Evolutionary conservation across 1,140 invertebrate genomes (phyloP).

Genomic region (Pogonomyrmex barbatus): DNA sequence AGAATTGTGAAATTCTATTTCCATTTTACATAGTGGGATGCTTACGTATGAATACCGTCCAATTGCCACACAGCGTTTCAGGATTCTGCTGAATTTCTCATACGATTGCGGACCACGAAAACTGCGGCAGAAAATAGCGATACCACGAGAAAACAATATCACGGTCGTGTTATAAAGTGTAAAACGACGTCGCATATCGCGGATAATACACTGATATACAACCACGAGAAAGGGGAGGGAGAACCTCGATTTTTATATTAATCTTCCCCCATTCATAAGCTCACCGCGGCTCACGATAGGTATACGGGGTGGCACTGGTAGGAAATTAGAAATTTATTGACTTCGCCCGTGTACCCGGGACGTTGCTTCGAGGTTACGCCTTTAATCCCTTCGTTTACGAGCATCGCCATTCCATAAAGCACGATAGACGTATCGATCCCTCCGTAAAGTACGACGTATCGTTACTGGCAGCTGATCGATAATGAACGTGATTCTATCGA

Average conservation of each 20-base stretch:
- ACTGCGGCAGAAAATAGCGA: conserved; percentile 31
- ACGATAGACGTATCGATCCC: conserved; percentile 50
- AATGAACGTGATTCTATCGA: conserved; percentile 12
- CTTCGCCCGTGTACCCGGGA: conserved; percentile 28
- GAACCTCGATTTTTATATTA: conserved; percentile 67
- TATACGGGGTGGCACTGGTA: conserved; percentile 57
- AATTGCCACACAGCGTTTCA: conserved; percentile 14
- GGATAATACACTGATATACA: conserved; percentile 66
- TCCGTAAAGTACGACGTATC: conserved; percentile 43
- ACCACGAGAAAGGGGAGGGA: not conserved
- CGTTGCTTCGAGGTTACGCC: conserved; percentile 51
- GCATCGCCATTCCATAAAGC: conserved; percentile 49
- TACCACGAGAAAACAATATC: conserved; percentile 51
- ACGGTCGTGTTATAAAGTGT: conserved; percentile 53
- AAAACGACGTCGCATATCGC: conserved; percentile 54
- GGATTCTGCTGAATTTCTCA: conserved; percentile 35
- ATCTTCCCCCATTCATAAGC: conserved; percentile 54
- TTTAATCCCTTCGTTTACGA: conserved; percentile 67
- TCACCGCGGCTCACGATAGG: conserved; percentile 44
- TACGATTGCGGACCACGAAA: conserved; percentile 18
- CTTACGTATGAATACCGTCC: conserved; percentile 4
- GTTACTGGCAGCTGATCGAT: conserved; percentile 38
- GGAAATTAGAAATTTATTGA: conserved; percentile 75
- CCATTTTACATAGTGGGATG: conserved; percentile 20
- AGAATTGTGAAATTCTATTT: not conserved